Evolutionary conservation across 2,113 vertebrate species (phyloP).

Genomic region (Cardinalis cardinalis): DNA sequence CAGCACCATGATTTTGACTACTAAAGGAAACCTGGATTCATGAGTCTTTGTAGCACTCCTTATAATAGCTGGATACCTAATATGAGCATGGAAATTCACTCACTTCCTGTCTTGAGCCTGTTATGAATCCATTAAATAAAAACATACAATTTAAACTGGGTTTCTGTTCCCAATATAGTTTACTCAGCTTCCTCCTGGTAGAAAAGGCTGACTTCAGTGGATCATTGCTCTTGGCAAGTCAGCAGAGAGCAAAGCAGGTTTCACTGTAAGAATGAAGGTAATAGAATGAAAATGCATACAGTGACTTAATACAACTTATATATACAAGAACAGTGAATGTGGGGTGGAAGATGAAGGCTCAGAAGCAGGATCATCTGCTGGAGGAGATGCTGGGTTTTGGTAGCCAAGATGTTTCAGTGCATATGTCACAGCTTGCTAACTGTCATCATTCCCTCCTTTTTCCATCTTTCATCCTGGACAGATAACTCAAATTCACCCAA

Average conservation of each 20-base stretch:
- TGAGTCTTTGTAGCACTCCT: not conserved
- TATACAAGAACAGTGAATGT: fast-evolving
- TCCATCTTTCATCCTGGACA: not conserved
- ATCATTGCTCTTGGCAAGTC: not conserved
- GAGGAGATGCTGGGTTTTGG: not conserved
- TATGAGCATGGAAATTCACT: not conserved
- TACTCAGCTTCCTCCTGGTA: not conserved
- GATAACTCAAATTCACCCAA: not conserved
- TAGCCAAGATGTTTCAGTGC: not conserved
- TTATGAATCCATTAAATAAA: not conserved
- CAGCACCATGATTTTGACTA: not conserved
- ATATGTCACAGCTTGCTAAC: not conserved
- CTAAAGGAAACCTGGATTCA: not conserved
- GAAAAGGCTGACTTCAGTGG: not conserved
- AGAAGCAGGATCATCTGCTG: not conserved
- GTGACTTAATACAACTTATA: not conserved
- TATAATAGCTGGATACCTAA: not conserved
- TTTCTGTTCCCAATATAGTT: not conserved
- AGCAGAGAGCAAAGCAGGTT: not conserved
- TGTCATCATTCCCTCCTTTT: not conserved
- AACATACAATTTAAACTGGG: not conserved
- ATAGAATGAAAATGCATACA: not conserved
- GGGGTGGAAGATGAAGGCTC: not conserved
- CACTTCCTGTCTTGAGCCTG: not conserved
- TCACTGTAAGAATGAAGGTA: not conserved